Evolutionary conservation across 2,113 vertebrate genomes (phyloP), one percentile per base, ranked within the genome.

Genomic region (western clawed frog (Xenopus tropicalis)): DNA sequence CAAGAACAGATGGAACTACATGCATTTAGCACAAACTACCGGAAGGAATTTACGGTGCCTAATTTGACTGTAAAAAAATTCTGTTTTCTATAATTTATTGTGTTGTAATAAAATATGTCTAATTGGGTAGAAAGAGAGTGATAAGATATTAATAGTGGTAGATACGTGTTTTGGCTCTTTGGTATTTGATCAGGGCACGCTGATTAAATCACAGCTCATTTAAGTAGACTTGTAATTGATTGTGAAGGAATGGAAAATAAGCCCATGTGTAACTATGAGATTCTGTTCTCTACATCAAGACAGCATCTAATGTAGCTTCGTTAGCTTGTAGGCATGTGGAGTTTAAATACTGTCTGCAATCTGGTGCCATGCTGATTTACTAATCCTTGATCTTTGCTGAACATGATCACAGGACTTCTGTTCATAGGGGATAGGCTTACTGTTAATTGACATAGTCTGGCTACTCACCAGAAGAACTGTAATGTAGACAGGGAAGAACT

Each of bases 401-500:
- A 94, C 84, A 85, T 83, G 93, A 95, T 95, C 92, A 87, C 81
- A 82, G 82, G 82, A 84, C 83, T 83, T 83, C 84, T 87, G 85
- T 79, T 87, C 86, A 80, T 83, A 82, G 83, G 83, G 46, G 89
- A 91, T 93, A 93, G 90, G 83, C 79, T 94, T 93, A 88, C 92
- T 75, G 84, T 88, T 93, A 91, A 94, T 91, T 93, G 90, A 91
- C 90, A 83, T 88, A 79, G 73, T 83, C 80, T 93, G 92, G 94
- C 87, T 0, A 67, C 79, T 80, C 85, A 91, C 91, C 91, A 88
- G 81, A 77, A 82, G 78, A 77, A 80, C 84, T 84, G 86, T 86
- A 85, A 82, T 81, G 82, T 81, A 82, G 83, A 84, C 82, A 82
- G 69, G 76, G 78, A 79, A 81, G 71, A 83, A 77, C 79, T 81